These are phyloP conservation scores for Drosophila lutescens DNA, from an alignment of 2,888 invertebrate genomes.

Conservation along the genomic window DNA sequence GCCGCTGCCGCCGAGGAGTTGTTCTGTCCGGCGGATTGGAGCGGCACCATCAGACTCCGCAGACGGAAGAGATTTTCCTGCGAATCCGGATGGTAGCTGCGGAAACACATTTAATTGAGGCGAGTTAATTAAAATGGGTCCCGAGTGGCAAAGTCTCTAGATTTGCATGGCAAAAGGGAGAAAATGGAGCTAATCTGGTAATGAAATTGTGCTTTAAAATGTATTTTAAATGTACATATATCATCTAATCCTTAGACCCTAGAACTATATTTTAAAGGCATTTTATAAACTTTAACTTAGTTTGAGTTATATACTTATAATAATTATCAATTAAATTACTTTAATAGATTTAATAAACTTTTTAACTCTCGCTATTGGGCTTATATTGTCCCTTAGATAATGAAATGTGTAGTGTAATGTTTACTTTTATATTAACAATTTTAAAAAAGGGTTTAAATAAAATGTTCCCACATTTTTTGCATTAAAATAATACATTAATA, in stretches of 20 bases:
- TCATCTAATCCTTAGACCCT: too few species aligned
- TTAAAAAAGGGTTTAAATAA: too few species aligned
- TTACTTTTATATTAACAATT: too few species aligned
- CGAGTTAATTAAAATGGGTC: conserved; percentile 57
- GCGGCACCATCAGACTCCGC: conserved; percentile 86
- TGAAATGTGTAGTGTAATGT: too few species aligned
- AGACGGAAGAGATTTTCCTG: conserved; percentile 87
- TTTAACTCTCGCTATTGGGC: too few species aligned
- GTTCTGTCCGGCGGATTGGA: conserved; percentile 81
- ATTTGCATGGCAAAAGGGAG: background rate
- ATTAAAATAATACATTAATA: too few species aligned
- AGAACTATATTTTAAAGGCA: background rate
- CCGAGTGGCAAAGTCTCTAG: conserved; percentile 3
- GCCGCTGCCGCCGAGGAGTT: conserved; percentile 68
- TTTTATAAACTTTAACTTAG: background rate
- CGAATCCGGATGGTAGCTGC: conserved; percentile 86
- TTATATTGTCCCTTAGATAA: too few species aligned
- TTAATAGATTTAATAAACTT: too few species aligned
- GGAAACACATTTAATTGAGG: conserved; percentile 79
- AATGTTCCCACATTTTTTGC: too few species aligned
- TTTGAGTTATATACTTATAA: too few species aligned
- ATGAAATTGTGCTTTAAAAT: background rate
- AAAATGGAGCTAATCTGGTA: background rate
- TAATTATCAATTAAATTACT: too few species aligned
- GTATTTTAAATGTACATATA: too few species aligned